Percentiles rank a stretch among this genome's conserved stretches.
These are phyloP conservation scores for Urosaurus nigricauda DNA, from an alignment of 2,797 vertebrate species.

Conservation along the genomic window DNA sequence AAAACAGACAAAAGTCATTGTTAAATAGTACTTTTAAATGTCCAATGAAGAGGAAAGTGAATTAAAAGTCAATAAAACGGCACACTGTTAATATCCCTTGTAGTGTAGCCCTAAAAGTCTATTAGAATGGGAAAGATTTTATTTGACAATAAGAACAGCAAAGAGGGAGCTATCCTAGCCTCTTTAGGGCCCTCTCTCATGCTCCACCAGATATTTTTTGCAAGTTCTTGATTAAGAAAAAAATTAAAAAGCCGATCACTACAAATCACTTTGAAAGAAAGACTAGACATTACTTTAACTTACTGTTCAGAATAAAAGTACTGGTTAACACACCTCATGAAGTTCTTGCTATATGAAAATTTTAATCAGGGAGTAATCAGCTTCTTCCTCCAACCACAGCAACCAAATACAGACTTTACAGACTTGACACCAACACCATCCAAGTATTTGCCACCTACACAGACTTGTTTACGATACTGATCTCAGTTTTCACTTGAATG, in stretches of 20 bases:
- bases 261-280: not conserved
- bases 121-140: too few species aligned
- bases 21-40: too few species aligned
- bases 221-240: not conserved
- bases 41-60: too few species aligned
- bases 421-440: not conserved
- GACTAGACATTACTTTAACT: not conserved
- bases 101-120: too few species aligned
- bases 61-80: too few species aligned
- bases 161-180: too few species aligned
- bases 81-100: too few species aligned
- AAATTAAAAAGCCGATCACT: too few species aligned
- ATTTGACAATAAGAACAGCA: too few species aligned
- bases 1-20: too few species aligned
- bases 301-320: not conserved
- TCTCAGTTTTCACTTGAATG: conserved; percentile 7
- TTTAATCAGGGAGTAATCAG: not conserved
- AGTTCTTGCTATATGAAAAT: not conserved
- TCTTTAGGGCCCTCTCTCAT: too few species aligned
- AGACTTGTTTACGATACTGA: not conserved
- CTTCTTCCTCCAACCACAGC: not conserved
- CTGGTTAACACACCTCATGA: not conserved
- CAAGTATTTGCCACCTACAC: not conserved
- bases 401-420: not conserved
- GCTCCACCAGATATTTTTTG: not conserved